These are phyloP conservation scores for Leptopilina clavipes DNA, from an alignment of 1,140 invertebrate genomes.

Conservation along the genomic window DNA sequence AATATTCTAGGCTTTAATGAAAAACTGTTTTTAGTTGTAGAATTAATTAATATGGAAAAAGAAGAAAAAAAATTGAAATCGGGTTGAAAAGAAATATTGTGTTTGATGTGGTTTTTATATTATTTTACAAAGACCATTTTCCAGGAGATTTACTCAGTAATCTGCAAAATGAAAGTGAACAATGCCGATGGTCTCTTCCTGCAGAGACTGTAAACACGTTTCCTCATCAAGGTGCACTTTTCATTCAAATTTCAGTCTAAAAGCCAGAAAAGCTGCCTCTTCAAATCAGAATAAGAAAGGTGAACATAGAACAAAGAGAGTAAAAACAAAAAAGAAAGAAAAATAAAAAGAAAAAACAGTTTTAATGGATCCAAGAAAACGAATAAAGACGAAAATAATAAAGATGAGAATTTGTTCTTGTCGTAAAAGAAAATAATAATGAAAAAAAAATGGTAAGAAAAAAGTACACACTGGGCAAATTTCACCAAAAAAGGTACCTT, in stretches of 20 bases:
- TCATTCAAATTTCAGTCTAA: constrained; percentile 9
- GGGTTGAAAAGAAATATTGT: neutral
- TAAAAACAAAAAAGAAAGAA: neutral
- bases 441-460: too few relatives aligned
- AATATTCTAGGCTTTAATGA: too few relatives aligned
- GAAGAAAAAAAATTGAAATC: neutral
- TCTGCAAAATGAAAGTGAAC: constrained; percentile 2
- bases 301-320: neutral
- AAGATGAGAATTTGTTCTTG: too few relatives aligned
- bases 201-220: constrained; percentile 1
- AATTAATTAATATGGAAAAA: neutral
- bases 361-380: neutral
- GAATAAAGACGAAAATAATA: neutral
- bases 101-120: neutral
- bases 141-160: constrained; percentile 14
- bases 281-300: neutral
- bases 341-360: neutral
- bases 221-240: constrained; percentile 7
- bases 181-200: neutral
- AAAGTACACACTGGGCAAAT: too few relatives aligned
- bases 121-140: neutral
- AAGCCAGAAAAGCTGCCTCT: constrained; percentile 11
- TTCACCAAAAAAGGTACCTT: too few relatives aligned
- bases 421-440: too few relatives aligned
- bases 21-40: too few relatives aligned